A percentile compares a stretch with the other conserved stretches of the same genome.
phyloP scores from a whole-genome alignment of 2,797 vertebrate genomes.

The Anisognathus igniventris region DNA sequence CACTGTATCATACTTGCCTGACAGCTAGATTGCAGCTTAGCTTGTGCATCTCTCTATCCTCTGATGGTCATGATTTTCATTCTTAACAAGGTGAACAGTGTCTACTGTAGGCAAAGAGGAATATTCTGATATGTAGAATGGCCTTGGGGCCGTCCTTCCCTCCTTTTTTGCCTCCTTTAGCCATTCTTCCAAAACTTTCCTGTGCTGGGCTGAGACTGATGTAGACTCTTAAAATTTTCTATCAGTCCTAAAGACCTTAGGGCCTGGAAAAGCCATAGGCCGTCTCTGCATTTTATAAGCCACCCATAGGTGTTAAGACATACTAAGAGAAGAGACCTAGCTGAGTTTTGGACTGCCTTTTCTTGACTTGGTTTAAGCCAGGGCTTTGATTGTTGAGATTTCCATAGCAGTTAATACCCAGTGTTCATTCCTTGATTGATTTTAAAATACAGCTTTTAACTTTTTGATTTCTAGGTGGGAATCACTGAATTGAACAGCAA shows the following conservation, averaged over 20 bases:
- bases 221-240: background rate
- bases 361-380: background rate
- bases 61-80: background rate
- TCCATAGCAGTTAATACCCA: background rate
- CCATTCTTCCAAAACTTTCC: background rate
- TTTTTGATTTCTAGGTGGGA: slow-evolving; percentile 56
- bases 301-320: background rate
- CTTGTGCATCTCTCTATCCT: background rate
- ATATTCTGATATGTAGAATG: background rate
- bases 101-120: background rate
- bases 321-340: background rate
- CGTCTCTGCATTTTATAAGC: background rate
- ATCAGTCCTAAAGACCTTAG: background rate
- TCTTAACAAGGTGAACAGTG: background rate
- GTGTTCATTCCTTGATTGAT: background rate
- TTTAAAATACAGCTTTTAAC: background rate
- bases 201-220: background rate
- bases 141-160: accelerated
- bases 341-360: background rate
- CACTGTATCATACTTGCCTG: background rate
- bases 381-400: background rate
- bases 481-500: slow-evolving; percentile 44
- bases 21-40: background rate
- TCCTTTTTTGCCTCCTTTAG: background rate
- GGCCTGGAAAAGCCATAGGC: background rate